A percentile compares a stretch with the other conserved stretches of the same genome.
These are phyloP conservation scores for Phyllotreta striolata DNA, from an alignment of 2,888 invertebrate species.

Conservation along the genomic window DNA sequence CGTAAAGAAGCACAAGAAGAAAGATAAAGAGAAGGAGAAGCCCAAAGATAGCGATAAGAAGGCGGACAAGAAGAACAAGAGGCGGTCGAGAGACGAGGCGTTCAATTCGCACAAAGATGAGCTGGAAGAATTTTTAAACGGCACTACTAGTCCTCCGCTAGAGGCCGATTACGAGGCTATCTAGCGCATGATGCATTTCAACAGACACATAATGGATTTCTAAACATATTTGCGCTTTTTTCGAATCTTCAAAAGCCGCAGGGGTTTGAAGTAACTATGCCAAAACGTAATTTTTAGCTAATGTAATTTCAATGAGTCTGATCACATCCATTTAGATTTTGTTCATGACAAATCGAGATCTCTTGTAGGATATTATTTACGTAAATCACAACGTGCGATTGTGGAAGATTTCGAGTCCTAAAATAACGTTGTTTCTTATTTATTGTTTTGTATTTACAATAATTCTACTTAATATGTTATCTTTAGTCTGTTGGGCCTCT, in stretches of 20 bases:
- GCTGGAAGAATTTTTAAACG: constrained; percentile 70
- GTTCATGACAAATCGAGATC: too few relatives aligned
- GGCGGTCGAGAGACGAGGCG: constrained; percentile 60
- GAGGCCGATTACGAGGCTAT: constrained; percentile 70
- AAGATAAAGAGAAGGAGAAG: constrained; percentile 65
- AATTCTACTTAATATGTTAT: too few relatives aligned
- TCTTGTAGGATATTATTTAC: too few relatives aligned
- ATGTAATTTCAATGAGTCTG: neutral
- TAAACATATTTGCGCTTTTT: constrained; percentile 23
- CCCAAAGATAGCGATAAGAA: constrained; percentile 62
- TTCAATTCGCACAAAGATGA: constrained; percentile 62
- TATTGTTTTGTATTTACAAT: too few relatives aligned
- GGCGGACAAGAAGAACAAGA: constrained; percentile 61
- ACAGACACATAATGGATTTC: constrained; percentile 33
- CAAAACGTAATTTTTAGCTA: neutral
- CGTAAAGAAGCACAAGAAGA: constrained; percentile 60
- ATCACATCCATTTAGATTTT: too few relatives aligned
- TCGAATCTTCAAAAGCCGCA: constrained; percentile 6
- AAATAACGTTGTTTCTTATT: constrained; percentile 1
- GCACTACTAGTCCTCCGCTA: constrained; percentile 63
- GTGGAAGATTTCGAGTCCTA: neutral
- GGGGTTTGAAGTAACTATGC: neutral
- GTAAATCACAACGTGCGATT: neutral
- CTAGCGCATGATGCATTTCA: constrained; percentile 54
- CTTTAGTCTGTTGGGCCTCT: too few relatives aligned